Conservation (phyloP, 1,140 invertebrate genomes). For the Nasonia longicornis region DNA sequence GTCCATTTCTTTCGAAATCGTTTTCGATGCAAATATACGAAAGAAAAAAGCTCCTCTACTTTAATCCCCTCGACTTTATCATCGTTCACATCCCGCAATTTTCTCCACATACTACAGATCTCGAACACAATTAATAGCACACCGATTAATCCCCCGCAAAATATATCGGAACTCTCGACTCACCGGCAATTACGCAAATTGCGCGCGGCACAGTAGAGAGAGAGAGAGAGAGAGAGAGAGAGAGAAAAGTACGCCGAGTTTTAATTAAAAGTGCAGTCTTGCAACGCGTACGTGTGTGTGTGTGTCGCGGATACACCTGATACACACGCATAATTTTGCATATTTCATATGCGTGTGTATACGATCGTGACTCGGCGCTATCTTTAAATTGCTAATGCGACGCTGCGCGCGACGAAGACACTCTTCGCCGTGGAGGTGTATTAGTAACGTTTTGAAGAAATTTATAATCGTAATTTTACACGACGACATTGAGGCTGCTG, state of each 20-base stretch:
- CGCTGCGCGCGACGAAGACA: constrained; percentile 14
- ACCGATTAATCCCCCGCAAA: too few relatives aligned
- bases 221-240: neutral
- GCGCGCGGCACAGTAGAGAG: neutral
- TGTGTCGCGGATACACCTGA: neutral
- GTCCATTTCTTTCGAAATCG: too few relatives aligned
- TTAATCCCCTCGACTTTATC: too few relatives aligned
- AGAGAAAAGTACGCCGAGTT: neutral
- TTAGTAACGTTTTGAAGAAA: too few relatives aligned
- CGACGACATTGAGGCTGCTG: too few relatives aligned
- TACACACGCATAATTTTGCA: constrained; percentile 36
- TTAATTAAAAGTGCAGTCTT: constrained; percentile 7
- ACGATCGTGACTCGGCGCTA: constrained; percentile 33
- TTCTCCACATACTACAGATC: too few relatives aligned
- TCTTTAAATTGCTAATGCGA: constrained; percentile 44
- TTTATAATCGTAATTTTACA: neutral
- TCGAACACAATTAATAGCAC: too few relatives aligned
- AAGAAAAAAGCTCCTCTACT: too few relatives aligned
- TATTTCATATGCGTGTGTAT: neutral
- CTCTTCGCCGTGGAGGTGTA: too few relatives aligned
- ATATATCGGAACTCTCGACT: neutral
- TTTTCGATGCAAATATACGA: too few relatives aligned
- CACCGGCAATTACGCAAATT: too few relatives aligned
- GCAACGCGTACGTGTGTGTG: neutral
- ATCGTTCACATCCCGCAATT: too few relatives aligned